These are phyloP conservation scores for Meleagris gallopavo DNA, from an alignment of 2,113 vertebrate species.

Conservation along the genomic window DNA sequence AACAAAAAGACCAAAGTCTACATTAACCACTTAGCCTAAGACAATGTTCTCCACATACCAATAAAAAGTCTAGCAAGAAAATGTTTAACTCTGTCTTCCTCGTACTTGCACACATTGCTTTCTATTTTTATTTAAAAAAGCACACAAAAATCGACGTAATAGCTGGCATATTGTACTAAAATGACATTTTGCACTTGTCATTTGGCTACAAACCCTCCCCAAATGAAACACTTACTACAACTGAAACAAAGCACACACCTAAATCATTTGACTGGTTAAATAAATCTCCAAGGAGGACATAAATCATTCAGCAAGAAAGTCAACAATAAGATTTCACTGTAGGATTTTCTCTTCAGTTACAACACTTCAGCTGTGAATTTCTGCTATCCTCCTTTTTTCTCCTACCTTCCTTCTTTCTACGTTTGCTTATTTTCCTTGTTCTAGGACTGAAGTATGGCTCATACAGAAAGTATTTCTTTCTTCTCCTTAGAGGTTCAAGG, in stretches of 20 bases:
- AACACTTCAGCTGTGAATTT: neutral
- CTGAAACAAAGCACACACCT: neutral
- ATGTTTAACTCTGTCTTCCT: neutral
- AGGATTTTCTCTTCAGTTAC: neutral
- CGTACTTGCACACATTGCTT: neutral
- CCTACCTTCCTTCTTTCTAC: neutral
- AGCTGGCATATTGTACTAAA: neutral
- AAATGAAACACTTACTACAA: neutral
- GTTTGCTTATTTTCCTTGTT: neutral
- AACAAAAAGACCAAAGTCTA: neutral
- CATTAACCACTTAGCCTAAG: neutral
- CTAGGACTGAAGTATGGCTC: too few species aligned
- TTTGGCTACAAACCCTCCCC: neutral
- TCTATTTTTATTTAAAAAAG: neutral
- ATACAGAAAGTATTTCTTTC: neutral
- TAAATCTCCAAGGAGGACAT: neutral
- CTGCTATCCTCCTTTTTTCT: neutral
- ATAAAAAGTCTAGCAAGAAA: neutral
- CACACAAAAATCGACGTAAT: neutral
- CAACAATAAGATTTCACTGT: too few species aligned
- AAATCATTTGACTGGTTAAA: too few species aligned
- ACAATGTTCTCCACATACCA: neutral
- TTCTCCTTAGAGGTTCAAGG: neutral
- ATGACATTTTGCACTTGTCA: neutral
- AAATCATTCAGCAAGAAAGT: neutral